Evolutionary conservation across 2,113 vertebrate species (phyloP).

Genomic region (rabbit (Oryctolagus cuniculus)): mOryCun1.1 NC_091447.1:25665001-25665500

Average conservation of each 20-base stretch:
- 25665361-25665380: neutral
- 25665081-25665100: neutral
- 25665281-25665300: neutral
- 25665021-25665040: neutral
- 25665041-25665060: neutral
- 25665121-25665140: constrained; percentile 20
- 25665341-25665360: neutral
- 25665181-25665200: neutral
- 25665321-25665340: neutral
- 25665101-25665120: neutral
- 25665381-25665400: neutral
- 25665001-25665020: neutral
- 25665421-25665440: neutral
- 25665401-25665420: neutral
- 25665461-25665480: neutral
- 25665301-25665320: neutral
- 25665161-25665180: constrained; percentile 26
- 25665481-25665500: neutral
- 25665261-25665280: neutral
- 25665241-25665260: neutral
- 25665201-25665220: neutral
- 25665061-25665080: neutral
- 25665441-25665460: neutral
- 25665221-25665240: neutral
- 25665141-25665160: neutral